phyloP scores from a whole-genome alignment of 2,888 invertebrate species.

The Mythimna albipuncta region DNA sequence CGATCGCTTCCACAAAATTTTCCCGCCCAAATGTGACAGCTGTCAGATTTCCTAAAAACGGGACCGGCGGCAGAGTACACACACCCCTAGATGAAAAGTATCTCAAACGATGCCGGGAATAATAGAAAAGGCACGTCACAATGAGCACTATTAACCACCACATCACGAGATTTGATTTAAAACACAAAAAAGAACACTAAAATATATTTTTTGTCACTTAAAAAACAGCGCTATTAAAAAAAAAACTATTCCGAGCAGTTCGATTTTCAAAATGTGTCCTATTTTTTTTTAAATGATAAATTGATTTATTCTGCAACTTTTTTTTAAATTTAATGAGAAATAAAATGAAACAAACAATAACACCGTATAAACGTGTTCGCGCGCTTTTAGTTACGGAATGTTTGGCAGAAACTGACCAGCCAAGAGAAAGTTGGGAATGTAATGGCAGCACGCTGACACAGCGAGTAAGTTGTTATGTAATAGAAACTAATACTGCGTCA shows the following conservation, averaged over 20 bases:
- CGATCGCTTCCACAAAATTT: slow-evolving; percentile 80
- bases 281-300: background rate
- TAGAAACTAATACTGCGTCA: slow-evolving; percentile 47
- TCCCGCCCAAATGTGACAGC: slow-evolving; percentile 78
- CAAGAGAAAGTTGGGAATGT: slow-evolving; percentile 67
- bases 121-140: slow-evolving; percentile 72
- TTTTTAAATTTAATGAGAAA: background rate
- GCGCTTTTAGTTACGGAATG: slow-evolving; percentile 50
- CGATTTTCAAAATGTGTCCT: slow-evolving; percentile 1
- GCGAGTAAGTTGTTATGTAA: slow-evolving; percentile 53
- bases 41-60: slow-evolving; percentile 80
- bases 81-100: slow-evolving; percentile 78
- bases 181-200: background rate
- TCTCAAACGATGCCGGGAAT: slow-evolving; percentile 72
- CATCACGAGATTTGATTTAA: slow-evolving; percentile 58
- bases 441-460: slow-evolving; percentile 51
- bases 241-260: background rate
- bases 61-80: slow-evolving; percentile 73
- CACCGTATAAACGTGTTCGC: slow-evolving; percentile 36
- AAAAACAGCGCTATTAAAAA: background rate
- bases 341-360: too few species aligned
- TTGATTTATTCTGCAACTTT: background rate
- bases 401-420: slow-evolving; percentile 58
- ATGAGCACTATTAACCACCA: slow-evolving; percentile 72
- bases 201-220: background rate